Conservation (phyloP, 1,140 invertebrate genomes). For the Elymnias hypermnestra region DNA sequence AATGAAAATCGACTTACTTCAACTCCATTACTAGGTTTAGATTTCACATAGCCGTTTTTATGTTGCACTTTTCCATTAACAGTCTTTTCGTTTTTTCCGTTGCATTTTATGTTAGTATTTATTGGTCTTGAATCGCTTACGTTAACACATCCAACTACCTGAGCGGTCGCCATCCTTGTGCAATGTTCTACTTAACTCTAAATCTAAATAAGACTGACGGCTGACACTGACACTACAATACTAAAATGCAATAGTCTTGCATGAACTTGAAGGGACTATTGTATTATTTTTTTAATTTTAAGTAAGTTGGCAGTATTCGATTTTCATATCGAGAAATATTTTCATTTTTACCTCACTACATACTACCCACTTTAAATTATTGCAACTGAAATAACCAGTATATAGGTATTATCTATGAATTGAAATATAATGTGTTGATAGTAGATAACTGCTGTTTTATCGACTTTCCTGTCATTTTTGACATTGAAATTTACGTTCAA, state of each 20-base stretch:
- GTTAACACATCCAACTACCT: conserved; percentile 28
- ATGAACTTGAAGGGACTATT: too few relatives aligned
- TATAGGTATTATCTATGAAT: too few relatives aligned
- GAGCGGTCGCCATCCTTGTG: conserved; percentile 45
- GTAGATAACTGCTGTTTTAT: too few relatives aligned
- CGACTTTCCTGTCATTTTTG: conserved; percentile 9
- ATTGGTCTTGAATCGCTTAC: conserved; percentile 17
- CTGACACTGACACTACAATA: neutral
- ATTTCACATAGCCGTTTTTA: conserved; percentile 40
- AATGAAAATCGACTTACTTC: conserved; percentile 42
- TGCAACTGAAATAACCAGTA: too few relatives aligned
- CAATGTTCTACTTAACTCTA: neutral
- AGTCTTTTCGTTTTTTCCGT: conserved; percentile 29
- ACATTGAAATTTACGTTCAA: conserved; percentile 9
- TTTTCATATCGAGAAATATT: too few relatives aligned
- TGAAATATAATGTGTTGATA: too few relatives aligned
- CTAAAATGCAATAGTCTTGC: too few relatives aligned
- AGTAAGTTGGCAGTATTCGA: too few relatives aligned
- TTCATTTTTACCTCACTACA: too few relatives aligned
- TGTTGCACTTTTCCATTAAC: conserved; percentile 41
- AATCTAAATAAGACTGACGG: neutral
- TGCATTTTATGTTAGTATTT: conserved; percentile 26
- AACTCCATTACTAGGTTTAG: conserved; percentile 31
- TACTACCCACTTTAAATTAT: too few relatives aligned
- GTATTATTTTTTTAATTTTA: too few relatives aligned